Conservation (phyloP, 2,797 vertebrate genomes). For the Falco peregrinus region DNA sequence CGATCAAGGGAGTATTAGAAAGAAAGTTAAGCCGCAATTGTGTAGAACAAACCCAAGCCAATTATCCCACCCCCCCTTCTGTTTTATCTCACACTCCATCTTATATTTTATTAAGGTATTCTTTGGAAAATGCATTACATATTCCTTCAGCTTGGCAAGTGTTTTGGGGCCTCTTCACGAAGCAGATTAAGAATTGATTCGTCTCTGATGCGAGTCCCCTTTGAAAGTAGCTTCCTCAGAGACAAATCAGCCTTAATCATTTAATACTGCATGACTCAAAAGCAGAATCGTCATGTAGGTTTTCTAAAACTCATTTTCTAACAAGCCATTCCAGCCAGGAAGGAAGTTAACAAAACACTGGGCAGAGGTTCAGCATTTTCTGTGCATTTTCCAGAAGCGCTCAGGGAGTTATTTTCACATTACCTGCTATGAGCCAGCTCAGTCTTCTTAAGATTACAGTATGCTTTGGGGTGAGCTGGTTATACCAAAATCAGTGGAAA, state of each 20-base stretch:
- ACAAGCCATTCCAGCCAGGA: background rate
- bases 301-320: constrained; percentile 36
- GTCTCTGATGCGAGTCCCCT: background rate
- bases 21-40: background rate
- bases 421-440: background rate
- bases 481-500: background rate
- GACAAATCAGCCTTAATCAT: constrained; percentile 26
- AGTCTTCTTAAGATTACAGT: background rate
- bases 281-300: background rate
- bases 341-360: background rate
- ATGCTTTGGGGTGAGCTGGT: background rate
- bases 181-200: constrained; percentile 25
- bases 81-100: background rate
- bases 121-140: background rate
- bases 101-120: background rate
- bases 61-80: background rate
- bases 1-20: background rate
- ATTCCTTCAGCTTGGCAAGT: background rate
- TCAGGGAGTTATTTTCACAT: background rate
- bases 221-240: background rate
- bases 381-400: background rate
- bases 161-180: background rate
- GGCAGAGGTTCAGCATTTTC: background rate
- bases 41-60: background rate
- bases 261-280: constrained; percentile 15